A percentile compares a stretch with the other conserved stretches of the same genome.
phyloP scores from a whole-genome alignment of 2,888 invertebrate genomes.

The Pseudococcus viburni region DNA sequence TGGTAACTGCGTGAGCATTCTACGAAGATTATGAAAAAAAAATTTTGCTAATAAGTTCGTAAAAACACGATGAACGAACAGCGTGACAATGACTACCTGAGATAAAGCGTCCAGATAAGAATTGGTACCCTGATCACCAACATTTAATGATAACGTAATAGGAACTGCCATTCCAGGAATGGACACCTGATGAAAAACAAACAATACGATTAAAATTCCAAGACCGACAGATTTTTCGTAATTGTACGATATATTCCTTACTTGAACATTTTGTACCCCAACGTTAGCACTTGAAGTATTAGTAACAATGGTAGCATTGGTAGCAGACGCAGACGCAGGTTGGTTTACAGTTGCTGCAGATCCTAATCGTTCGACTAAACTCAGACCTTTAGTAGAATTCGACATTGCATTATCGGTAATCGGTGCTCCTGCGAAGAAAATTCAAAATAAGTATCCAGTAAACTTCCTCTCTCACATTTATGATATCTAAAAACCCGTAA shows the following conservation, averaged over 20 bases:
- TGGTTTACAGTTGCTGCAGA: conserved; percentile 39
- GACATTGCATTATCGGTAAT: conserved; percentile 42
- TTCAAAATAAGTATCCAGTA: too few relatives aligned
- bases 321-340: conserved; percentile 11
- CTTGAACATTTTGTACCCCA: conserved; percentile 63
- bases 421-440: conserved; percentile 40
- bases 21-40: conserved; percentile 24
- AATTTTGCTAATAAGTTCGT: not conserved
- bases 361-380: conserved; percentile 58
- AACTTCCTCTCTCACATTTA: not conserved
- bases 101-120: conserved; percentile 61
- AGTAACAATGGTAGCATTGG: conserved; percentile 44
- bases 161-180: conserved; percentile 66
- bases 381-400: conserved; percentile 51
- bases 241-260: not conserved
- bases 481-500: not conserved
- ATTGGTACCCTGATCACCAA: conserved; percentile 59
- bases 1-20: conserved; percentile 61
- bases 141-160: conserved; percentile 64
- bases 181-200: conserved; percentile 48
- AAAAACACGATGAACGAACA: not conserved
- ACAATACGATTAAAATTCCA: not conserved
- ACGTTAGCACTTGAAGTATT: conserved; percentile 40
- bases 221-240: not conserved
- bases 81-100: conserved; percentile 38